These are phyloP conservation scores for Reinhardtius hippoglossoides DNA, from an alignment of 2,113 vertebrate genomes.

Conservation along the genomic window DNA sequence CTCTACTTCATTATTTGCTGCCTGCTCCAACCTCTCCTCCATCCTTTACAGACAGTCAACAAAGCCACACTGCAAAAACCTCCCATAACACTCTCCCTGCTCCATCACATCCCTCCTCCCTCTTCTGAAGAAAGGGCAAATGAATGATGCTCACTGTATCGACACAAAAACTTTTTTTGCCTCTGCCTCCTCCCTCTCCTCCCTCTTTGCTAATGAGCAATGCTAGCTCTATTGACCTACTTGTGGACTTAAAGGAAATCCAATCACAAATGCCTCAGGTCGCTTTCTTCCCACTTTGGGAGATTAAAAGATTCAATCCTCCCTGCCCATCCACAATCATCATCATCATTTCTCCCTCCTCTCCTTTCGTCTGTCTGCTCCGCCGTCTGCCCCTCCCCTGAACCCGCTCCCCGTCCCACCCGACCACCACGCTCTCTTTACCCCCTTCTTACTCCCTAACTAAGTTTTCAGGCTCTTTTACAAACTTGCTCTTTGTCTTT, in stretches of 20 bases:
- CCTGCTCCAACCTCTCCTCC: slow-evolving; percentile 23
- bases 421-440: slow-evolving; percentile 10
- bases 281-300: slow-evolving; percentile 81
- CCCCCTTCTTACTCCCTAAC: slow-evolving; percentile 25
- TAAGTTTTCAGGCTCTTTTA: slow-evolving; percentile 64
- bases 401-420: not conserved
- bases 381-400: slow-evolving; percentile 24
- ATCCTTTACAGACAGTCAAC: slow-evolving; percentile 38
- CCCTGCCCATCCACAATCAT: slow-evolving; percentile 75
- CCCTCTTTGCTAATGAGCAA: slow-evolving; percentile 79
- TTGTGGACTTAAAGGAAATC: slow-evolving; percentile 82
- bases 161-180: slow-evolving; percentile 64
- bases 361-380: slow-evolving; percentile 51
- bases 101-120: slow-evolving; percentile 7
- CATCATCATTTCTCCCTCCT: slow-evolving; percentile 73
- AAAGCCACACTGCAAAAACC: slow-evolving; percentile 37
- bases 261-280: slow-evolving; percentile 83
- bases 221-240: slow-evolving; percentile 79
- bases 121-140: slow-evolving; percentile 60
- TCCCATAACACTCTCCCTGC: not conserved
- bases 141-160: slow-evolving; percentile 69
- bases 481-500: slow-evolving; percentile 68
- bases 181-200: slow-evolving; percentile 30
- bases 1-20: slow-evolving; percentile 31
- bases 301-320: slow-evolving; percentile 86